Conservation (phyloP, 2,113 vertebrate genomes). For the Poeciliopsis prolifica region DNA sequence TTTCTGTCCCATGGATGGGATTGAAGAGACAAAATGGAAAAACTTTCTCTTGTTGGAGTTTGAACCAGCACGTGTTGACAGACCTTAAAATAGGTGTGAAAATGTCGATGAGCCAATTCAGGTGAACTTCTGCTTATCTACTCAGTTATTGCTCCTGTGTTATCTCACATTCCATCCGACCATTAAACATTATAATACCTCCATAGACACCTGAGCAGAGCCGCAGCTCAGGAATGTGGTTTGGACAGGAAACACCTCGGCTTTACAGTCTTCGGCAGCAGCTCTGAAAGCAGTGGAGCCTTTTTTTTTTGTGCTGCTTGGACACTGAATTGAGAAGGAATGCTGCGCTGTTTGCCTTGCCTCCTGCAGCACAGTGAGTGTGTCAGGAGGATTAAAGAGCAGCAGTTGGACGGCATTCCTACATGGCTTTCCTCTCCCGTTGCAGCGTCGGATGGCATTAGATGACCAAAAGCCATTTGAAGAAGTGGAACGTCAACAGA, state of each 20-base stretch:
- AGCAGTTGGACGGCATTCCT: constrained; percentile 58
- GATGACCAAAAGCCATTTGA: constrained; percentile 36
- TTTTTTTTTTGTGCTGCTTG: neutral
- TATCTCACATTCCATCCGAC: constrained; percentile 53
- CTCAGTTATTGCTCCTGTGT: constrained; percentile 7
- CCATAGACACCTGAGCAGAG: constrained; percentile 9
- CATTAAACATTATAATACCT: constrained; percentile 33
- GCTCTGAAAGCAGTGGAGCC: neutral
- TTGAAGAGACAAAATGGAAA: neutral
- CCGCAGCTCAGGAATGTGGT: constrained; percentile 10
- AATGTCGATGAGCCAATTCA: neutral
- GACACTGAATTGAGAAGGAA: constrained; percentile 33
- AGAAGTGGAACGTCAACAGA: neutral
- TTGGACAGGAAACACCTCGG: constrained; percentile 1
- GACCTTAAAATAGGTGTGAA: neutral
- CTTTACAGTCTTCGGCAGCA: constrained; percentile 14
- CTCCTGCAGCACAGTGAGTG: constrained; percentile 33
- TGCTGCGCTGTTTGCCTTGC: constrained; percentile 40
- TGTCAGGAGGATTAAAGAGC: constrained; percentile 62
- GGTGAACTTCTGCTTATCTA: constrained; percentile 33
- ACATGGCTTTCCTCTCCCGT: constrained; percentile 60
- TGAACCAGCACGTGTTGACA: neutral
- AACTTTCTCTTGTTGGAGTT: constrained; percentile 14
- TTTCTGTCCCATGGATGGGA: no score
- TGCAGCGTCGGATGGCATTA: constrained; percentile 34